Conservation (phyloP, 2,797 vertebrate species). For the Betta splendens region DNA sequence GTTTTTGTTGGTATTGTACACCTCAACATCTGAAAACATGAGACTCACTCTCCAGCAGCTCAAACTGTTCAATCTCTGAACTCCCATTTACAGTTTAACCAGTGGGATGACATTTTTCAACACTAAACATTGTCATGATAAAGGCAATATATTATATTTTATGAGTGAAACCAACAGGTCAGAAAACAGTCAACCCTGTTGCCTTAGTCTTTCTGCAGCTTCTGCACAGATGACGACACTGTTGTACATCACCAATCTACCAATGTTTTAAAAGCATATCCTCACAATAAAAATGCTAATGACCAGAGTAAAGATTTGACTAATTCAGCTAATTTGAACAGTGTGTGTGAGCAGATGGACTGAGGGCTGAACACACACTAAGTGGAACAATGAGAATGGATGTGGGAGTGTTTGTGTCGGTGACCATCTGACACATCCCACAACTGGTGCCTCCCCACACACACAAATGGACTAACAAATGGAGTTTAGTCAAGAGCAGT, state of each 20-base stretch:
- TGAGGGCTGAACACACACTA: constrained; percentile 32
- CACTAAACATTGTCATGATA: background rate
- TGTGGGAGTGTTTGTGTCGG: constrained; percentile 51
- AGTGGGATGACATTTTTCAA: too few relatives aligned
- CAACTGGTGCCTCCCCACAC: constrained; percentile 28
- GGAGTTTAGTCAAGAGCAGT: too few relatives aligned
- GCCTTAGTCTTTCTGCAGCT: too few relatives aligned
- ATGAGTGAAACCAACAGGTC: too few relatives aligned
- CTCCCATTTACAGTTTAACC: background rate
- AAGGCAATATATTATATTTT: too few relatives aligned
- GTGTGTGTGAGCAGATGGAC: constrained; percentile 58
- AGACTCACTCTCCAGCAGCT: too few relatives aligned
- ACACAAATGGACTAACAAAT: background rate
- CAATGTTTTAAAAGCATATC: constrained; percentile 39
- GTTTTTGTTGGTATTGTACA: too few relatives aligned
- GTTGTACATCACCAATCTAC: background rate
- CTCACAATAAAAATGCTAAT: constrained; percentile 47
- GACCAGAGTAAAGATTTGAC: constrained; percentile 43
- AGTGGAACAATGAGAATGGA: constrained; percentile 38
- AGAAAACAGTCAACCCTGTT: too few relatives aligned
- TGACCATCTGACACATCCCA: constrained; percentile 62
- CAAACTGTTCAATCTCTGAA: background rate
- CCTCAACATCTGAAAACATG: background rate
- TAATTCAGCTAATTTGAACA: constrained; percentile 59
- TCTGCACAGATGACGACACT: too few relatives aligned